Base-by-base conservation (phyloP, 2,113 vertebrate genomes). In the Cyanoderma ruficeps region DNA sequence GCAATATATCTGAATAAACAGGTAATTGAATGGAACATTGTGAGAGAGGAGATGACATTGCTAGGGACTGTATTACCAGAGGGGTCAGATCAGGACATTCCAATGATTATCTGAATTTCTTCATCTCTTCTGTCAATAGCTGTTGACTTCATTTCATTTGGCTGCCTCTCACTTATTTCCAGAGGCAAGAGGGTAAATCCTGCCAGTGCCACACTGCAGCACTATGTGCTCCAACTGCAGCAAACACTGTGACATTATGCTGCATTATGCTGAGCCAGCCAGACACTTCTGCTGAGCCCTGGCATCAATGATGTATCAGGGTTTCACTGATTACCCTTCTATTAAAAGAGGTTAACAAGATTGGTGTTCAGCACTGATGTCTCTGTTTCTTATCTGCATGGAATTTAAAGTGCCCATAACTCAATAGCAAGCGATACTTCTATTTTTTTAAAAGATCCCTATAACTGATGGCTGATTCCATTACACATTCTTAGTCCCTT, bases 401-500 rank as follows among this genome's bases (percentile, higher is more conserved):
- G 91, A 87, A 85, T 89, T 69, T 85, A 35, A 94, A 94, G 78
- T 18, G 31, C 67, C 69, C 41, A 37, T 81, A 88, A 83, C 16
- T 68, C 67, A 64, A 81, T 41, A 89, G 70, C 56, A 93, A 96
- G 79, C 23, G 30, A 96, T 60, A 72, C 68, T 72, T 83, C 50
- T 70, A 49, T 50, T 94, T 69, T 84, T 72, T 72, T 46, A 39
- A 52, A 89, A 70, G 87, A 67, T 44, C 50, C 42, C 60, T 56
- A 41, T 63, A 71, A 60, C 53, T 4, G 10, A 72, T 72, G 75
- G 85, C 92, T 65, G 80, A 84, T 83, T 95, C 81, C 59, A 41
- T 98, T 92, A 92, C 88, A 90, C 90, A 76, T 90, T 94, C 84
- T 41, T 30, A 37, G 90, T 31, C 44, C 83, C 89, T 33, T 67